A percentile compares a stretch with the other conserved stretches of the same genome.
phyloP scores from a whole-genome alignment of 1,140 invertebrate species.

The Hylaeus volcanicus region DNA sequence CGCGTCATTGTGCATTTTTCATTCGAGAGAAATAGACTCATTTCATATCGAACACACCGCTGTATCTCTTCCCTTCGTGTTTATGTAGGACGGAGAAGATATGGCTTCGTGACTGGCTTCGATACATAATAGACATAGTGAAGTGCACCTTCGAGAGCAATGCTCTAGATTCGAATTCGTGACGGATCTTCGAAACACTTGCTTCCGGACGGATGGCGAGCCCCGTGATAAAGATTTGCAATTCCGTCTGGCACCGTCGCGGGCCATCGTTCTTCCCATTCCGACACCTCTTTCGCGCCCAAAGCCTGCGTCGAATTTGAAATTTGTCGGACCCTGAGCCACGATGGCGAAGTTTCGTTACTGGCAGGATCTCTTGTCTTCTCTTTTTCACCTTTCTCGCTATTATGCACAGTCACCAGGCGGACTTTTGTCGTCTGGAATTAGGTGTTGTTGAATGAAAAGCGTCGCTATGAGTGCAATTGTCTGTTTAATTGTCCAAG shows the following conservation, averaged over 20 bases:
- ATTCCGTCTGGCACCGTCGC: slow-evolving; percentile 28
- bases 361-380: background rate
- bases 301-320: slow-evolving; percentile 39
- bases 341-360: slow-evolving; percentile 27
- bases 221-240: slow-evolving; percentile 53
- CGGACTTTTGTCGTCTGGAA: background rate
- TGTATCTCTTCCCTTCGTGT: background rate
- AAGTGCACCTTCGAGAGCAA: background rate
- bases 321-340: slow-evolving; percentile 36
- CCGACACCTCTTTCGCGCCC: background rate
- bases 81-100: background rate
- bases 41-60: background rate
- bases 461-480: background rate
- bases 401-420: background rate
- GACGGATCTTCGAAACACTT: background rate
- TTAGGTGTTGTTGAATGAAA: background rate
- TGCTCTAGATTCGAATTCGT: background rate
- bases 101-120: background rate
- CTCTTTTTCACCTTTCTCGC: background rate
- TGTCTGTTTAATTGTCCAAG: slow-evolving; percentile 14
- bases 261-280: background rate
- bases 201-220: background rate
- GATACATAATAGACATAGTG: too few species aligned
- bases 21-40: background rate
- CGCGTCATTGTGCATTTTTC: too few species aligned